Base-by-base conservation (phyloP, 2,888 invertebrate genomes). In the Petrolisthes manimaculis region DNA sequence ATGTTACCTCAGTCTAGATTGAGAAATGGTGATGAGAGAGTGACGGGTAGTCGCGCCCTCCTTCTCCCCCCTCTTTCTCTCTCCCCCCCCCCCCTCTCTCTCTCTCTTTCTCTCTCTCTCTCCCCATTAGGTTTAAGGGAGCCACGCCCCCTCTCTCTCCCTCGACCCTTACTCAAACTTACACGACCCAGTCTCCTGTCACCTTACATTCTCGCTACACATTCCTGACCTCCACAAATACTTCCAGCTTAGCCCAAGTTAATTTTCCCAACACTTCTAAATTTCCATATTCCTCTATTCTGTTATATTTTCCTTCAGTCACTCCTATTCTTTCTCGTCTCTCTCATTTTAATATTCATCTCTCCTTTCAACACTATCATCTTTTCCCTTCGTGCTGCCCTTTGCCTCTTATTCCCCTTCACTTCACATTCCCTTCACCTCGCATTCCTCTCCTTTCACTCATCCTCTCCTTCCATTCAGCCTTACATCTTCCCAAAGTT, bases 11-110 rank as follows among this genome's bases (percentile, higher is more conserved):
- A 37, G 84, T 37, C 67, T 67, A 67, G 37, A 79, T 67, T 85
- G 84, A 84, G n/a, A 77, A 75, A 84, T 86, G 86, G 69, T 81
- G 86, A 86, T 86, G 85, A 78, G 71, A 24, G 79, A 74, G 86
- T 86, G 86, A 81, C 71, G 81, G 80, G 81, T 74, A 81, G 81
- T 74, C 81, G 56, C 81, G 14, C 69, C 79, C 74, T 61, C 78
- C 74, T 67, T 37, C 61, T 69, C 81, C 80, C 55, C 61, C 81
- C 81, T 81, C 74, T 81, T 81, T n/a, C 56, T 18, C 75, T 21
- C 83, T 54, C n/a, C 53, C 85, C 18, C n/a, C 74, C 54, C n/a
- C 84, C 55, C 74, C 84, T 56, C 18, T 79, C 24, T 71, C 71
- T 71, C n/a, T 18, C 71, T 71, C 71, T 71, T 5, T 5, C n/a